These are phyloP conservation scores for Mylabris sibirica DNA, from an alignment of 2,888 invertebrate species.

Conservation along the genomic window DNA sequence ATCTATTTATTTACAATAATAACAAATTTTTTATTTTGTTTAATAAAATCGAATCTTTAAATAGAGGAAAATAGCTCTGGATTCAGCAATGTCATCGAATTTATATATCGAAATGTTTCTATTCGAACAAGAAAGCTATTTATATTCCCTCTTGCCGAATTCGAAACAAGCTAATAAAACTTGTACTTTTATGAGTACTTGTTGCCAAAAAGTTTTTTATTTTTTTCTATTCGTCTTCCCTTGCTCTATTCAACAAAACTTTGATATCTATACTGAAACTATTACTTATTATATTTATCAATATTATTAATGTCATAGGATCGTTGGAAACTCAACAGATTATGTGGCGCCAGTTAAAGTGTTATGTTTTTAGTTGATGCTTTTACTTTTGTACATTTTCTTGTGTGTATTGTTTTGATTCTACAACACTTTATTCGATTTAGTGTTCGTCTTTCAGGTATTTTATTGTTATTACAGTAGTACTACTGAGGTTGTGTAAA, in stretches of 20 bases:
- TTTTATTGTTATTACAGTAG: constrained; percentile 37
- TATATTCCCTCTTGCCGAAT: constrained; percentile 5
- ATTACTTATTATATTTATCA: constrained; percentile 1
- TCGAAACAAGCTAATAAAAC: constrained; percentile 4
- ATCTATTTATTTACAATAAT: background rate
- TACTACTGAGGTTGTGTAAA: constrained; percentile 28
- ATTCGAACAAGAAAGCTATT: background rate
- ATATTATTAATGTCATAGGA: background rate
- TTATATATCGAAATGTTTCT: background rate
- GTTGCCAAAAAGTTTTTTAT: background rate
- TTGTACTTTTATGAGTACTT: constrained; percentile 5
- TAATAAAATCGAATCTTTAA: background rate
- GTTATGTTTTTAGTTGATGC: constrained; percentile 21
- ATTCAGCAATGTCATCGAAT: background rate
- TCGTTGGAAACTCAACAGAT: constrained; percentile 31
- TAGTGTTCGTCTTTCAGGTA: constrained; percentile 27
- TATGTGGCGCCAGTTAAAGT: constrained; percentile 29
- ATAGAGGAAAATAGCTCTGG: background rate
- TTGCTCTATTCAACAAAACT: background rate
- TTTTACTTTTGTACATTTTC: constrained; percentile 22
- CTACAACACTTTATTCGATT: constrained; percentile 18
- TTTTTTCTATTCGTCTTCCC: background rate
- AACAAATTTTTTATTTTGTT: background rate
- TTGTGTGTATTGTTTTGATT: constrained; percentile 29
- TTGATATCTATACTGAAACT: background rate